Evolutionary conservation across 2,797 vertebrate species (phyloP).

Genomic region (Schizopygopsis malacanthus): DNA sequence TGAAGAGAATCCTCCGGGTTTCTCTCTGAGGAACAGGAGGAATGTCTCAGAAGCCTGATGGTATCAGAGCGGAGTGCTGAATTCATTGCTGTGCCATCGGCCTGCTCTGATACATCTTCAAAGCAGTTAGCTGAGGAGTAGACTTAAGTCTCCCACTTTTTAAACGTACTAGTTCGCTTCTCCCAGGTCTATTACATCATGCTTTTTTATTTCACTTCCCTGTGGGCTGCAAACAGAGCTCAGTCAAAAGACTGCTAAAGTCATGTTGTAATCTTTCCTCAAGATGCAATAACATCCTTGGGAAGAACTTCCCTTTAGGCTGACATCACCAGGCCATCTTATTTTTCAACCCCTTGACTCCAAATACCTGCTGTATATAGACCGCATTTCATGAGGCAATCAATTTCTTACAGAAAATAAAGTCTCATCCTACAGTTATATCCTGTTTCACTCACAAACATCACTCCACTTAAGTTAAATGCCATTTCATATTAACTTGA

Average conservation of each 20-base stretch:
- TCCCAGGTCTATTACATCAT: conserved; percentile 14
- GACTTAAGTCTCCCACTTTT: conserved; percentile 7
- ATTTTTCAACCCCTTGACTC: neutral
- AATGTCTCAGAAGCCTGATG: conserved; percentile 4
- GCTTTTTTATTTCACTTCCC: conserved; percentile 20
- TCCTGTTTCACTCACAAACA: neutral
- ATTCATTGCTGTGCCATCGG: conserved; percentile 5
- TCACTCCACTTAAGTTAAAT: neutral
- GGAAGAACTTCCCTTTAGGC: neutral
- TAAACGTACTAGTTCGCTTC: conserved; percentile 18
- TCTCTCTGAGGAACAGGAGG: neutral
- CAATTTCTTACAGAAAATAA: no score
- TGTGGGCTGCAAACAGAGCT: neutral
- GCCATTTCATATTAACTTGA: neutral
- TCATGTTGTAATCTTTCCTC: neutral
- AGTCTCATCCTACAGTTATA: neutral
- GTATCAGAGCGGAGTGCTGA: neutral
- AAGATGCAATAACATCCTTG: neutral
- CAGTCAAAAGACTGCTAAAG: conserved; percentile 9
- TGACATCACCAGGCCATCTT: neutral
- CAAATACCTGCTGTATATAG: neutral
- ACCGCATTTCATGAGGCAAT: neutral
- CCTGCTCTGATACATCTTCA: conserved; percentile 24
- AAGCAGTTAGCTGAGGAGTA: neutral
- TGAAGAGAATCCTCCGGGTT: neutral